Evolutionary conservation across 2,888 invertebrate species (phyloP), one percentile per base, ranked within the genome.

Genomic region (Patella ulyssiponensis): DNA sequence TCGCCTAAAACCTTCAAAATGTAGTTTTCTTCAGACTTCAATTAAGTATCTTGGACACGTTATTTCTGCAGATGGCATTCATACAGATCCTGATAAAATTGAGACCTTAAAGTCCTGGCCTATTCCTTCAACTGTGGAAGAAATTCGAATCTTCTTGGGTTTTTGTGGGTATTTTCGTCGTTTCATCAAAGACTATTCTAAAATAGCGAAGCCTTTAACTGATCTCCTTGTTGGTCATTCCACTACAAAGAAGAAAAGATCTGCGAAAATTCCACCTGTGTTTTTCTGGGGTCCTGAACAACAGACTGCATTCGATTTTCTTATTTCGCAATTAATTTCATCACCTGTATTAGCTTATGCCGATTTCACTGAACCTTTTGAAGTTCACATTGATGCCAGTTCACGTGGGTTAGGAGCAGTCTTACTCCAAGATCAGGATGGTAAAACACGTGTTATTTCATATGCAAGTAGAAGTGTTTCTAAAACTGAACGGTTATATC

Each of bases 21-120:
- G 86, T 78, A 71, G 78, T n/a, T 80, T 82, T 80, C 76, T 77
- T 33, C 54, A 77, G 4, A 72, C 73, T 4, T 64, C 79, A 17
- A 82, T 84, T 11, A 71, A 75, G n/a, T 83, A 81, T 71, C 53
- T 83, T 11, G 83, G 85, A 2, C 83, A 85, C 69, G 75, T 71
- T 14, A 79, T 83, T 58, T 79, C 79, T 11, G 52, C 52, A 51
- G 74, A 80, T 12, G 80, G 82, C 2, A 71, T 83, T 12, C 51
- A 69, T n/a, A 71, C 84, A 17, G 82, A 84, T 73, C 80, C 80
- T 4, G 77, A 75, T 1, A 84, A 79, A 58, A 73, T 83, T 9
- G 17, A 17, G 5, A 5, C 58, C 5, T 14, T 58, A 14, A 69
- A 11, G 15, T 78, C 80, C 23, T 84, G 84, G 83, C 78, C 75